Evolutionary conservation across 2,113 vertebrate species (phyloP).

Genomic region (Rhineura floridana): DNA sequence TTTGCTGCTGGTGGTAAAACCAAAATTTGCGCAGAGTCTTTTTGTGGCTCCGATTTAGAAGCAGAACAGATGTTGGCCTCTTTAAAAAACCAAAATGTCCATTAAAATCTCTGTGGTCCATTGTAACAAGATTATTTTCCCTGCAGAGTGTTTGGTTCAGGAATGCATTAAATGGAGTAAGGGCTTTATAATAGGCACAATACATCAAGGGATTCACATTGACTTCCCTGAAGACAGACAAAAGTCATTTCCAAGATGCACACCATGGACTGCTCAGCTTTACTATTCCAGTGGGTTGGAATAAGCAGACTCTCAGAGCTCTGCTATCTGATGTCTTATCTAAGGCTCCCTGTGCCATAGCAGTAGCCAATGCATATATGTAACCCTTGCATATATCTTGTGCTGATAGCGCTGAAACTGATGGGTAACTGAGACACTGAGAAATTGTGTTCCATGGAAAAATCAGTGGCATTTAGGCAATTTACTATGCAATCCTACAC

Average conservation of each 20-base stretch:
- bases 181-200: constrained; percentile 13
- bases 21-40: constrained; percentile 31
- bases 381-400: background rate
- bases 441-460: background rate
- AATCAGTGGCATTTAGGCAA: background rate
- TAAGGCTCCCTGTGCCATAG: background rate
- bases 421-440: background rate
- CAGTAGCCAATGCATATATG: background rate
- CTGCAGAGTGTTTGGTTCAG: constrained; percentile 32
- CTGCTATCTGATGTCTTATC: background rate
- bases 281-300: background rate
- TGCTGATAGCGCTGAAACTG: background rate
- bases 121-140: constrained; percentile 5
- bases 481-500: background rate
- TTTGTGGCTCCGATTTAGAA: constrained; percentile 42
- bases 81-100: constrained; percentile 48
- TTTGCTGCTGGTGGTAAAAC: constrained; percentile 43
- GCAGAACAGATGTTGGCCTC: constrained; percentile 32
- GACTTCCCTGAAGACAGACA: background rate
- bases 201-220: background rate
- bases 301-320: background rate
- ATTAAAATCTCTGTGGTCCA: constrained; percentile 45
- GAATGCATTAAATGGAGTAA: constrained; percentile 28
- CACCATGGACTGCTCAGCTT: background rate
- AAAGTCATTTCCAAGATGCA: background rate